Conservation (phyloP, 2,113 vertebrate species). For the Cebus imitator region DNA sequence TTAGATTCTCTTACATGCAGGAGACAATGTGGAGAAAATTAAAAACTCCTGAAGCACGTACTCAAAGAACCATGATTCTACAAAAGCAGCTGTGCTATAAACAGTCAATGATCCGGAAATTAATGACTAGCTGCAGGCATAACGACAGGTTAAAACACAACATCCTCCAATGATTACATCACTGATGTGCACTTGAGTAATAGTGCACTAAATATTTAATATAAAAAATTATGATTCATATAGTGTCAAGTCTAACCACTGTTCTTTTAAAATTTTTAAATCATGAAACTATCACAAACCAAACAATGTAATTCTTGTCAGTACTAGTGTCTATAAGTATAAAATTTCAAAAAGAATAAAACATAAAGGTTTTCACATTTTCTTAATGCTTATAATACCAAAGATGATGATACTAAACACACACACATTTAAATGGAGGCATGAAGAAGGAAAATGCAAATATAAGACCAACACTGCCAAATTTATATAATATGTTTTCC, state of each 20-base stretch:
- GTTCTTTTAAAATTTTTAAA: constrained; percentile 5
- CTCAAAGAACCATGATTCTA: neutral
- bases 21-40: constrained; percentile 7
- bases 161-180: neutral
- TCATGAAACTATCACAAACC: neutral
- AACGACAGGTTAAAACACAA: neutral
- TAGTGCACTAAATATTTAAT: neutral
- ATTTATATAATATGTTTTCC: neutral
- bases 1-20: neutral
- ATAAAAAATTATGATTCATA: constrained; percentile 21
- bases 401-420: neutral
- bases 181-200: neutral
- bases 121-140: constrained; percentile 6
- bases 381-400: neutral
- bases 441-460: neutral
- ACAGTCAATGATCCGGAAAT: constrained; percentile 33
- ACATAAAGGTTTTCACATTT: neutral
- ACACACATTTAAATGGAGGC: neutral
- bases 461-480: neutral
- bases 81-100: neutral
- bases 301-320: constrained; percentile 22
- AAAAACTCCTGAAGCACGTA: neutral
- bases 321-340: neutral
- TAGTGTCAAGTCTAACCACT: neutral
- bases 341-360: constrained; percentile 6